Evolutionary conservation across 1,140 invertebrate species (phyloP).

Genomic region (Plectrocnemia conspersa): DNA sequence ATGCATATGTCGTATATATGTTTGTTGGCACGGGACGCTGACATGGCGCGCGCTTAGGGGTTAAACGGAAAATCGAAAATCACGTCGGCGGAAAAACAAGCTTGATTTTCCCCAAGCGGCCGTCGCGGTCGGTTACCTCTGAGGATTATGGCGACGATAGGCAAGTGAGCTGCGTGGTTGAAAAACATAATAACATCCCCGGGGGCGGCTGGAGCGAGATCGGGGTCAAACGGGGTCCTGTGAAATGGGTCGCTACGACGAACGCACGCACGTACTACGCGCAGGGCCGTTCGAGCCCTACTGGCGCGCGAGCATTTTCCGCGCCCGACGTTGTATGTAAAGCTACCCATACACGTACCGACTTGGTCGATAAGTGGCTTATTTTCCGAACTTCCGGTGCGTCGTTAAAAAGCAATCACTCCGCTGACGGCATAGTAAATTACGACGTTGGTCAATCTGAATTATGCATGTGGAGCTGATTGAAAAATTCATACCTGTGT

Average conservation of each 20-base stretch:
- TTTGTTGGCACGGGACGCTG: neutral
- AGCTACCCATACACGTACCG: no score
- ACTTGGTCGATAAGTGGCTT: no score
- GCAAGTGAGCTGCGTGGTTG: constrained; percentile 28
- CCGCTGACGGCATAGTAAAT: no score
- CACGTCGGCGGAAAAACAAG: no score
- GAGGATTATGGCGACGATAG: constrained; percentile 21
- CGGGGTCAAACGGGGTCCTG: neutral
- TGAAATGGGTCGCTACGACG: neutral
- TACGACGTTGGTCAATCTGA: no score
- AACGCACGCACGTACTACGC: neutral
- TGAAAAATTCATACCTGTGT: no score
- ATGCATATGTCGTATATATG: neutral
- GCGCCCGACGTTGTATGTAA: no score
- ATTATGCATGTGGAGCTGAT: no score
- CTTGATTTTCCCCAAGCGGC: no score
- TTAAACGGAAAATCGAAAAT: constrained; percentile 1
- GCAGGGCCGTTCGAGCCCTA: neutral
- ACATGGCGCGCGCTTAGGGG: neutral
- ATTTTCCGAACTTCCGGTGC: no score
- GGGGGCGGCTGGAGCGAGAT: neutral
- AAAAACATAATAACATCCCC: constrained; percentile 36
- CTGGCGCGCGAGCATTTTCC: neutral
- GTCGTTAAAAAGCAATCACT: no score
- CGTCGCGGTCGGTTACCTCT: no score